These are phyloP conservation scores for Chlorospingus semifuscus DNA, from an alignment of 2,797 vertebrate species.

Conservation along the genomic window DNA sequence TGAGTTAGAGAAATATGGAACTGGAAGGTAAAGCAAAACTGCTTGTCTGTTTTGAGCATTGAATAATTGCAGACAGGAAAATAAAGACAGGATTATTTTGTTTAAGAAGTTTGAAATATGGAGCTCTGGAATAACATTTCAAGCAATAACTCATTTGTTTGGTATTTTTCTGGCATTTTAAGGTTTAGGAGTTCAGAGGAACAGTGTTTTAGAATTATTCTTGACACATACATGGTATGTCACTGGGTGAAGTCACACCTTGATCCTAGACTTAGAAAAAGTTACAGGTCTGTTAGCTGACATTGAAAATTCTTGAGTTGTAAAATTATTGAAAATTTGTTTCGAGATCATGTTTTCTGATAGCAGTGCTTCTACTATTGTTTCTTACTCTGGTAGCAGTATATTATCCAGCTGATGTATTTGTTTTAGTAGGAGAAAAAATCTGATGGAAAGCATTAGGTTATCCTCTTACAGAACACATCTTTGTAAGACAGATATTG, in stretches of 20 bases:
- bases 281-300: not conserved
- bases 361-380: not conserved
- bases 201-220: not conserved
- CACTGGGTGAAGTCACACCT: not conserved
- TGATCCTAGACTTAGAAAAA: not conserved
- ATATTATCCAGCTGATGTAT: not conserved
- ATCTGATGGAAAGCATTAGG: not conserved
- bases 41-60: not conserved
- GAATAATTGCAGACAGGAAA: not conserved
- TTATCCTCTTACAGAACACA: not conserved
- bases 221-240: not conserved
- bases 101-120: not conserved
- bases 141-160: not conserved
- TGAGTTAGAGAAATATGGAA: not conserved
- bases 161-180: not conserved
- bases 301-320: not conserved
- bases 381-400: not conserved
- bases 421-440: not conserved
- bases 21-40: not conserved
- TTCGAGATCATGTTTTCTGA: not conserved
- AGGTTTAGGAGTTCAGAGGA: not conserved
- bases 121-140: not conserved
- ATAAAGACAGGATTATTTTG: not conserved
- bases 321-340: not conserved
- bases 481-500: not conserved